Base-by-base conservation (phyloP, 1,140 invertebrate species). In the Diabrotica virgifera region DNA sequence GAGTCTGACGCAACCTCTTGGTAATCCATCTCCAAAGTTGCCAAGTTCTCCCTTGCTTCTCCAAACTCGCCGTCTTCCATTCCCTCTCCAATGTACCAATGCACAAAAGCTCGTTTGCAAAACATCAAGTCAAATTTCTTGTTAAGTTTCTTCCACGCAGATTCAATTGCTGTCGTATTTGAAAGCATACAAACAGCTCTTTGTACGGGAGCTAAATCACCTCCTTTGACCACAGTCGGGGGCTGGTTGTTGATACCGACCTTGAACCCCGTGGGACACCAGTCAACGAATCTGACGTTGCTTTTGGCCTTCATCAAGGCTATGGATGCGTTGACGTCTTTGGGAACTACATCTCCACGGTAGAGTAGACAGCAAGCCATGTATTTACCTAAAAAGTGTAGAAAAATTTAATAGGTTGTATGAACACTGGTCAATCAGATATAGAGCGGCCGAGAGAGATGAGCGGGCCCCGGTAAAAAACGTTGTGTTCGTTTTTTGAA, bases 41-140 rank as follows among this genome's bases (percentile, higher is more conserved):
- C 90, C 11, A 92, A 79, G 84, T 93, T 91, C 80, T 94, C 91
- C 71, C 90, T 84, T 46, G 92, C 92, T 79, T 93, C 91, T 5
- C 85, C 87, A 82, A 94, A 93, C 79, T 92, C 90, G 37, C 88
- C 88, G 78, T 91, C 89, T 76, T 92, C 90, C 89, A 92, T 91
- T 76, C 90, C 90, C 82, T 93, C 90, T 66, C 89, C 89, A 37
- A 91, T 87, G 76, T 90, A 91, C 89, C 89, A 91, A 75, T 90
- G 89, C 3, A 90, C 88, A 76, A 91, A 85, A 14, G 89, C 86
- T 72, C 88, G 82, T 78, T 91, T 84, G 70, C 89, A 80, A 82
- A 89, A 91, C 90, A 93, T 92, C 55, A 91, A 76, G 76, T 92
- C 89, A 77, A 92, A 93, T 76, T 93, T 93, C 75, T 89, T 87